Percentiles rank a stretch among this genome's conserved stretches.
phyloP scores from a whole-genome alignment of 2,797 vertebrate genomes.

The Enoplosus armatus region DNA sequence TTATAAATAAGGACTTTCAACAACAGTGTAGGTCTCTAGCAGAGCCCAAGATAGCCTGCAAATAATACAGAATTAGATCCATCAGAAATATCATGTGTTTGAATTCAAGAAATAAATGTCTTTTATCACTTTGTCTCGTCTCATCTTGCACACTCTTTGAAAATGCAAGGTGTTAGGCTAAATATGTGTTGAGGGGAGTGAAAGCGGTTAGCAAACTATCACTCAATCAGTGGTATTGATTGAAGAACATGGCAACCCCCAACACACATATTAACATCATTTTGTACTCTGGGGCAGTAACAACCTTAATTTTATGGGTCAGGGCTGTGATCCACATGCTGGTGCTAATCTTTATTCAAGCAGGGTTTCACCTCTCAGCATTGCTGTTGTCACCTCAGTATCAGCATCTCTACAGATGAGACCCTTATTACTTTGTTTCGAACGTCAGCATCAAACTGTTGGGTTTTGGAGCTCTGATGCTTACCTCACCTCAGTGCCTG shows the following conservation, averaged over 20 bases:
- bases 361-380: slow-evolving; percentile 21
- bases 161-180: background rate
- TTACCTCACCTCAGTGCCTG: slow-evolving; percentile 38
- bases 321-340: slow-evolving; percentile 4
- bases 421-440: slow-evolving; percentile 43
- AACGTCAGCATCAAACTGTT: slow-evolving; percentile 41
- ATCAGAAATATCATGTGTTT: slow-evolving; percentile 7
- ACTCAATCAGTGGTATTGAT: slow-evolving; percentile 25
- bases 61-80: slow-evolving; percentile 24
- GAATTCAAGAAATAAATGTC: background rate
- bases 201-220: background rate
- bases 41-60: background rate
- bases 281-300: background rate
- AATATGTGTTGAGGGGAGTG: background rate
- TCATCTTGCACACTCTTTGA: background rate
- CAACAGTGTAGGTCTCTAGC: background rate
- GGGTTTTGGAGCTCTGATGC: slow-evolving; percentile 37
- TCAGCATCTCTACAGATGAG: slow-evolving; percentile 43
- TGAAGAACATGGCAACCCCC: background rate
- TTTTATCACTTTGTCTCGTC: background rate
- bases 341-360: slow-evolving; percentile 48
- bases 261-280: slow-evolving; percentile 10
- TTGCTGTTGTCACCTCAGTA: slow-evolving; percentile 36
- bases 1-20: slow-evolving; percentile 7
- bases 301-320: slow-evolving; percentile 4